Base-by-base conservation (phyloP, 2,888 invertebrate species). In the Celastrina argiolus region DNA sequence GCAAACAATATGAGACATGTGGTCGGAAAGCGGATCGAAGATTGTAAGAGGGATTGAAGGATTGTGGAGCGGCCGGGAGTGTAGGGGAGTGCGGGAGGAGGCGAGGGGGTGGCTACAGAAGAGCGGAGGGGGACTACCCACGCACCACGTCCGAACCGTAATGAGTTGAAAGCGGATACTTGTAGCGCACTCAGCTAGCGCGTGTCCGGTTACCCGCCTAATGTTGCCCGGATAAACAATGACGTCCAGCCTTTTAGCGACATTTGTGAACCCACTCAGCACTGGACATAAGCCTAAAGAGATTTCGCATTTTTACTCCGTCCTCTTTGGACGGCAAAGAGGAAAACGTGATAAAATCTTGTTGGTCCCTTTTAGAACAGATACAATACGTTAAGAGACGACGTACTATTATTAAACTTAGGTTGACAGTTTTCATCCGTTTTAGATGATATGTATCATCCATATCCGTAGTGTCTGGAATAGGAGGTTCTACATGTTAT, bases 131-230 rank as follows among this genome's bases (percentile, higher is more conserved):
- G 71, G 68, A 28, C 76, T 74, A 80, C 87, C 88, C 87, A 89
- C 90, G 89, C 88, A 88, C 88, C 87, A 88, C 89, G 89, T 89
- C 88, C 88, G 84, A 83, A 77, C 88, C 83, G 87, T 91, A 91
- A 91, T 91, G 90, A 91, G 90, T 91, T 91, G 90, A 91, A 91
- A 91, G 90, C 90, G 88, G 90, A 91, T 91, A 91, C 90, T 90
- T 91, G 90, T 91, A 91, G 88, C 89, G 89, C 90, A 90, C 90
- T 91, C 90, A 90, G 86, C 81, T 81, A 85, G 89, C 83, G 87
- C 90, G 90, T 91, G 90, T 91, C 90, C 90, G 89, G 90, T 91
- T 91, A 89, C 90, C 87, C 88, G 89, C 88, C 89, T 91, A 90
- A 91, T 91, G 90, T 88, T 85, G 83, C 83, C 87, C 89, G 90